Evolutionary conservation across 2,888 invertebrate species (phyloP).

Genomic region (Leucophenga montana): DNA sequence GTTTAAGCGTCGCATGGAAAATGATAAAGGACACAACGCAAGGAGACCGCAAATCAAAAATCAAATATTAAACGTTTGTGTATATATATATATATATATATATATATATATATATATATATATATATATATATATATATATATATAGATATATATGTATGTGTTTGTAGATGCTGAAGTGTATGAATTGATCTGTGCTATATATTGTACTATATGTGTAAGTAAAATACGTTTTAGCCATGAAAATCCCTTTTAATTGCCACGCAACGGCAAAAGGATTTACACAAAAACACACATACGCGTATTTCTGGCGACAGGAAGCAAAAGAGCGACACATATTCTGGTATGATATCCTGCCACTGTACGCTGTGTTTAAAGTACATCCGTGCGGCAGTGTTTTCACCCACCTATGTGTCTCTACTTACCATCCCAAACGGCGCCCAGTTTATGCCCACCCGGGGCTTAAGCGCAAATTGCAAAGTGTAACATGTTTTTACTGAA

Average conservation of each 20-base stretch:
- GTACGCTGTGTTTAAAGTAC: slow-evolving; percentile 26
- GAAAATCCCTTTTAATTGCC: slow-evolving; percentile 67
- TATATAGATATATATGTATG: slow-evolving; percentile 24
- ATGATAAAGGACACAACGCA: slow-evolving; percentile 1
- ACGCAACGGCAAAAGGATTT: slow-evolving; percentile 66
- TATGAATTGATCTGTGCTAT: slow-evolving; percentile 10
- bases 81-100: slow-evolving; percentile 37
- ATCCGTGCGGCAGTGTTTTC: not conserved
- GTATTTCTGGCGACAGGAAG: slow-evolving; percentile 33
- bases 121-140: slow-evolving; percentile 42
- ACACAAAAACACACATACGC: slow-evolving; percentile 49
- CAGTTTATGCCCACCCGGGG: slow-evolving; percentile 39
- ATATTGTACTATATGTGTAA: slow-evolving; percentile 49
- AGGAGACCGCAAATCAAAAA: slow-evolving; percentile 62
- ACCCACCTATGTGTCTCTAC: slow-evolving; percentile 19
- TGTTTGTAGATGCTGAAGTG: slow-evolving; percentile 20
- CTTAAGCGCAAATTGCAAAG: slow-evolving; percentile 67
- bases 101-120: no score
- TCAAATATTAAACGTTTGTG: slow-evolving; percentile 65
- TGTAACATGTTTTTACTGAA: slow-evolving; percentile 67
- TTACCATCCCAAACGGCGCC: slow-evolving; percentile 54
- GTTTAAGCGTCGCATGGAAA: not conserved
- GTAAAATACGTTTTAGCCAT: slow-evolving; percentile 66
- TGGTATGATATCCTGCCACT: slow-evolving; percentile 1
- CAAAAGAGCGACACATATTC: slow-evolving; percentile 7